Conservation (phyloP, 2,888 invertebrate genomes). For the Enoplolaimus lenunculus region DNA sequence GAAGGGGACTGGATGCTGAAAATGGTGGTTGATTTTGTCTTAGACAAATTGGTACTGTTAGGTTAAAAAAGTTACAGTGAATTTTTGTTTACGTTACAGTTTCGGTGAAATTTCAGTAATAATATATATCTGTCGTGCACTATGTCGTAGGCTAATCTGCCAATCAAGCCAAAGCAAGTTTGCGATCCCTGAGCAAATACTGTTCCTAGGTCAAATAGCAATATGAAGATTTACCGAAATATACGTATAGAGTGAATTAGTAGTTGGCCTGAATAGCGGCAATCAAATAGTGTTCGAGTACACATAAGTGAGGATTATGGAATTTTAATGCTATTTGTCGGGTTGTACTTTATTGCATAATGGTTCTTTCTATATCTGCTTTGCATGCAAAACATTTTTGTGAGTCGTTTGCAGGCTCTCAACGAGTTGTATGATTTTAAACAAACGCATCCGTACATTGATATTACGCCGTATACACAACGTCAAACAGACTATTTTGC, state of each 20-base stretch:
- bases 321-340: too few relatives aligned
- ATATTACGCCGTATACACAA: constrained; percentile 42
- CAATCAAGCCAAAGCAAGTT: not conserved
- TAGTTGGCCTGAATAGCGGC: too few relatives aligned
- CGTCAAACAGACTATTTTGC: constrained; percentile 43
- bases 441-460: constrained; percentile 42
- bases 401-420: constrained; percentile 40
- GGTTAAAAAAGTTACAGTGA: not conserved
- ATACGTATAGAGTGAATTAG: too few relatives aligned
- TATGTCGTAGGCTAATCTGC: not conserved
- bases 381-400: too few relatives aligned
- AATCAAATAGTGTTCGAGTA: too few relatives aligned
- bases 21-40: not conserved
- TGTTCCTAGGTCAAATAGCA: too few relatives aligned
- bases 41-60: not conserved
- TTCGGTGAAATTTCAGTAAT: not conserved
- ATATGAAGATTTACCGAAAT: too few relatives aligned
- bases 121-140: not conserved
- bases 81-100: not conserved
- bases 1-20: not conserved
- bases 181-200: too few relatives aligned
- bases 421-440: constrained; percentile 43
- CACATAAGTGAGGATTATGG: too few relatives aligned
- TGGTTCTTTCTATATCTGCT: too few relatives aligned
- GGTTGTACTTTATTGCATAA: too few relatives aligned